Evolutionary conservation across 2,888 invertebrate species (phyloP), one percentile per base, ranked within the genome.

Genomic region (Drosophila merina): DNA sequence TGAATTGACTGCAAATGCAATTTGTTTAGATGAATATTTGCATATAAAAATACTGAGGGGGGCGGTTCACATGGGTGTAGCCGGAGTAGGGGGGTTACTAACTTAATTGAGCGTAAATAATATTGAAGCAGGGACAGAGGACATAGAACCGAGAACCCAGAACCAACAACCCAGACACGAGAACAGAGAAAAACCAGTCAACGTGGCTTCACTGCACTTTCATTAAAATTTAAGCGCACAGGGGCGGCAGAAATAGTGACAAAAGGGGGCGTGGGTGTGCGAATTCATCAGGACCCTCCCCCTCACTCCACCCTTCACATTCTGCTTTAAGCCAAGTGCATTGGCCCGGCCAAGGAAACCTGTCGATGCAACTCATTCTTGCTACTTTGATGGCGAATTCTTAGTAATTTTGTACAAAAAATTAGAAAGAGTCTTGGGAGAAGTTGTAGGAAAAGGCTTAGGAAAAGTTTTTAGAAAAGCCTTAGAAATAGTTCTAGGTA

Each of bases 31-130:
- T 40, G 5, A 52, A 47, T 50, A 63, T 44, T 64, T 66, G 74
- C 70, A 80, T 58, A 45, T 60, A 58, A 9, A 49, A n/a, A 12
- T 10, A 26, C 8, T 5, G 33, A 36, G 3, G 14, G 5, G 14
- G n/a, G 7, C 40, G 20, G 20, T 2, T 31, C 31, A 26, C 33
- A 31, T 6, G 20, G 51, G 30, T 10, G 36, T 20, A 38, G 7
- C 6, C 14, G 14, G 20, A 10, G 36, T 14, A 1, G n/a, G 45
- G 47, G 47, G 47, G 42, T 55, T 48, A 42, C 56, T 45, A 26
- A 55, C 56, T 66, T 87, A 80, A 80, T 87, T 80, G 88, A 73
- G 83, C 76, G 82, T 85, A 54, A 78, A 57, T 80, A 77, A 84
- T 77, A 72, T 42, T 42, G 49, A 48, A 49, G 49, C 30, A 14